These are phyloP conservation scores for Gonatopus flavifemur DNA, from an alignment of 1,140 invertebrate genomes.

Conservation along the genomic window DNA sequence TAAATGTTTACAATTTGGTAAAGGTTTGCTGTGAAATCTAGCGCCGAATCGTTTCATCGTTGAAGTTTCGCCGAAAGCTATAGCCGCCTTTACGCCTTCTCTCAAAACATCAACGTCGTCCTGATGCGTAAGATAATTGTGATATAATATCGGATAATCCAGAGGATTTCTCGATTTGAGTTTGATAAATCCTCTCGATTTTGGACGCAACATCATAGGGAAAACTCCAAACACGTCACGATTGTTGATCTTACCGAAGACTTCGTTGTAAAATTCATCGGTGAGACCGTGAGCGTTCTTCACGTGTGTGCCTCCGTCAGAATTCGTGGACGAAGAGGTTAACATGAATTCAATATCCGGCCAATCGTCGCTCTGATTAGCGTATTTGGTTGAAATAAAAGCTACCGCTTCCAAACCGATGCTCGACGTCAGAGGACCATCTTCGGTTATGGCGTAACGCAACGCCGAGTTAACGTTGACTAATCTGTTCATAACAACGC, in stretches of 20 bases:
- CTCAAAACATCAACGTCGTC: slow-evolving; percentile 77
- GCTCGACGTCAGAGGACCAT: slow-evolving; percentile 80
- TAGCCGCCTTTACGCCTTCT: slow-evolving; percentile 81
- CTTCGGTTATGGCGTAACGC: slow-evolving; percentile 74
- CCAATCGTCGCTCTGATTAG: slow-evolving; percentile 81
- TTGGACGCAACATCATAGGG: slow-evolving; percentile 84
- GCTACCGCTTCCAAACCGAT: slow-evolving; percentile 82
- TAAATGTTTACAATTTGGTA: slow-evolving; percentile 80
- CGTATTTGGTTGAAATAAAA: slow-evolving; percentile 85
- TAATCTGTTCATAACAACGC: slow-evolving; percentile 72
- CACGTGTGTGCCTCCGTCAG: slow-evolving; percentile 75
- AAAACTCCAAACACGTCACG: slow-evolving; percentile 77
- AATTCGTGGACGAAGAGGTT: slow-evolving; percentile 75
- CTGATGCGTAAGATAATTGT: slow-evolving; percentile 85
- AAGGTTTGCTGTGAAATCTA: slow-evolving; percentile 68
- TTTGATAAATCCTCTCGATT: slow-evolving; percentile 78
- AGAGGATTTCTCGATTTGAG: slow-evolving; percentile 78
- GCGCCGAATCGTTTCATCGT: slow-evolving; percentile 76
- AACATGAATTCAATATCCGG: slow-evolving; percentile 90
- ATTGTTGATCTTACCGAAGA: slow-evolving; percentile 69
- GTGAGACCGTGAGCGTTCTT: slow-evolving; percentile 77
- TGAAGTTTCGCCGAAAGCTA: slow-evolving; percentile 75
- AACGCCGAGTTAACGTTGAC: slow-evolving; percentile 77
- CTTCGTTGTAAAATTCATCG: slow-evolving; percentile 77
- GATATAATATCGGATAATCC: slow-evolving; percentile 82